phyloP scores from a whole-genome alignment of 2,888 invertebrate genomes.

The Drosophila affinis region DNA sequence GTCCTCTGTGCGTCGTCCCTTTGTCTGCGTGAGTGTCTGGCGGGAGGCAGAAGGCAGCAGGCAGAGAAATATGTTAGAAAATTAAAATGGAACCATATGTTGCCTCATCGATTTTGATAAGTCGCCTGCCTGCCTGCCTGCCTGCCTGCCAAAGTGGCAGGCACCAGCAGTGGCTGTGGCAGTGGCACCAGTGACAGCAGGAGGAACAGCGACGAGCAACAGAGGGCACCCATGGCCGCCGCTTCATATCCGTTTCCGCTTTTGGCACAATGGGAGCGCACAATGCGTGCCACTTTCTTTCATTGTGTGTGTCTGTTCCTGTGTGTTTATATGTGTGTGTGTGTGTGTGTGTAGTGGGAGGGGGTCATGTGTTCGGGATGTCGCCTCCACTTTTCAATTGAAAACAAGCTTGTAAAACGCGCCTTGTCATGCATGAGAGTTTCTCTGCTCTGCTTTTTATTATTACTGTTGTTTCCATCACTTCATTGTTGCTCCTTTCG shows the following conservation, averaged over 20 bases:
- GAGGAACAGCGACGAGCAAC: constrained; percentile 10
- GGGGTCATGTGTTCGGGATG: constrained; percentile 8
- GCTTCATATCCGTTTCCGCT: constrained; percentile 79
- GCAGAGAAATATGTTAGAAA: constrained; percentile 59
- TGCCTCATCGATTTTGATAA: constrained; percentile 79
- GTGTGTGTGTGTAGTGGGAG: constrained; percentile 4
- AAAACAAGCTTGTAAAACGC: constrained; percentile 72
- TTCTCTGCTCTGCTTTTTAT: constrained; percentile 60
- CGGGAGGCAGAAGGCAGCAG: no score
- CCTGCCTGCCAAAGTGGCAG: constrained; percentile 10
- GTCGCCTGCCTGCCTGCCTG: constrained; percentile 54
- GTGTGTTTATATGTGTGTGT: neutral
- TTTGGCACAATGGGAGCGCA: constrained; percentile 65
- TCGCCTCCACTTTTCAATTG: constrained; percentile 67
- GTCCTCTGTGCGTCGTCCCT: constrained; percentile 20
- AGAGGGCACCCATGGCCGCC: constrained; percentile 46
- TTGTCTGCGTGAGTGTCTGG: constrained; percentile 15
- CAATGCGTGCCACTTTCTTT: constrained; percentile 27
- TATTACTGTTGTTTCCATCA: constrained; percentile 67
- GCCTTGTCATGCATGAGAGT: constrained; percentile 69
- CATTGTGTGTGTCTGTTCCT: constrained; percentile 14
- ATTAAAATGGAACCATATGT: constrained; percentile 77
- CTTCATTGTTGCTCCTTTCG: constrained; percentile 47
- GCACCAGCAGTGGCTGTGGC: constrained; percentile 24
- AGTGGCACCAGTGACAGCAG: constrained; percentile 5